Evolutionary conservation across 2,888 invertebrate species (phyloP).

Genomic region (Lacanobia wlatinum): DNA sequence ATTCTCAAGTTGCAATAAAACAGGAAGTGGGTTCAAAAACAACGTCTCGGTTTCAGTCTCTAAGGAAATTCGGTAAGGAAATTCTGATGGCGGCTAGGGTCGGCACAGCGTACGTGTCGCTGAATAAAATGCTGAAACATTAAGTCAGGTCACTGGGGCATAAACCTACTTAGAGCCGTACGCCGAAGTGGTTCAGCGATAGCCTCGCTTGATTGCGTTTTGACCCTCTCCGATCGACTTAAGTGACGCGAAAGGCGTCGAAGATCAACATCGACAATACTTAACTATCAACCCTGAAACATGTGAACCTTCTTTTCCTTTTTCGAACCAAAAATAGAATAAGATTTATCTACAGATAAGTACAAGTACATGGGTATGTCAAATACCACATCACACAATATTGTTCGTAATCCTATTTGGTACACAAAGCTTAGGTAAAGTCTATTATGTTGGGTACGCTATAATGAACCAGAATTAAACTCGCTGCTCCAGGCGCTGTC

Average conservation of each 20-base stretch:
- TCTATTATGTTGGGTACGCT: slow-evolving; percentile 43
- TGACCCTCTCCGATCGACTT: slow-evolving; percentile 55
- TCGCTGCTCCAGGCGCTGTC: slow-evolving; percentile 29
- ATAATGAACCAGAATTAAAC: slow-evolving; percentile 46
- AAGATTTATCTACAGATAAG: not conserved
- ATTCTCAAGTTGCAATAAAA: slow-evolving; percentile 68
- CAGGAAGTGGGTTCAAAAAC: slow-evolving; percentile 66
- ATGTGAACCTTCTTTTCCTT: not conserved
- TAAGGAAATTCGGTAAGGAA: slow-evolving; percentile 73
- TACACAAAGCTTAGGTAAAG: slow-evolving; percentile 45
- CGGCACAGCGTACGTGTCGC: slow-evolving; percentile 68
- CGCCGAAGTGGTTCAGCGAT: slow-evolving; percentile 56
- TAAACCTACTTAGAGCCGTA: slow-evolving; percentile 65
- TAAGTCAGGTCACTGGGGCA: slow-evolving; percentile 72
- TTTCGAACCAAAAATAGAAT: slow-evolving; percentile 1
- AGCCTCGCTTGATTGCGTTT: slow-evolving; percentile 59
- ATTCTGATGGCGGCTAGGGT: slow-evolving; percentile 64
- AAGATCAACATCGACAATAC: slow-evolving; percentile 57
- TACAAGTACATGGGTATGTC: not conserved
- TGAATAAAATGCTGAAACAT: slow-evolving; percentile 72
- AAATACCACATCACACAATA: slow-evolving; percentile 19
- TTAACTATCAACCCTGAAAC: slow-evolving; percentile 43
- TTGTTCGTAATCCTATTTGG: slow-evolving; percentile 45
- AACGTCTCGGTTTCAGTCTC: slow-evolving; percentile 70
- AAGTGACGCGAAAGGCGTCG: slow-evolving; percentile 55